Base-by-base conservation (phyloP, 1,140 invertebrate genomes). In the Zaprionus kolodkinae region DNA sequence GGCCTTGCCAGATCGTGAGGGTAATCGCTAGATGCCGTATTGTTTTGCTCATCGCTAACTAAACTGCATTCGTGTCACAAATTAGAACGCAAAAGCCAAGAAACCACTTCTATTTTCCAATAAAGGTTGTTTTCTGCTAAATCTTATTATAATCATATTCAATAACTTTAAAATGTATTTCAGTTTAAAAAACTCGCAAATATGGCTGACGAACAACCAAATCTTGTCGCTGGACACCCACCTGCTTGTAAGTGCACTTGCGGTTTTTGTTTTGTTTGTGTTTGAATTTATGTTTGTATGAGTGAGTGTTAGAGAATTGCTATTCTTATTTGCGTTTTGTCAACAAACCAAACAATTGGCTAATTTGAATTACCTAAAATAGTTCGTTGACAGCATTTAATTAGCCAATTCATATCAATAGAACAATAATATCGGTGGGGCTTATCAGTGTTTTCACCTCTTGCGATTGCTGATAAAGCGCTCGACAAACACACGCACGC, bases 221-320 rank as follows among this genome's bases (percentile, higher is more conserved):
- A 96, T 92, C 92, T 96, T 17, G 97, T 96, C 17, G 97, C 94
- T 72, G 96, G 96, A 59, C 97, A 97, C 94, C 96, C 96, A 78
- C 96, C 96, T 87, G 97, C 97, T 94, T 96, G 97, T 97, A 94
- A 93, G 91, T 87, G 63, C 64, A 73, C 15, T 65, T 60, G 45
- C 38, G 60, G 33, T 52, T 30, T 6, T 30, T 21, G 30, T 40
- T 17, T 12, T 62, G 33, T 12, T 38, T 57, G 15, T 27, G 9
- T n/a, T 11, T 61, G 25, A 74, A 40, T 40, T 48, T 17, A 12
- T 68, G 35, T 67, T 11, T 54, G 27, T 43, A 48, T 52, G 38
- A 43, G 48, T 27, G n/a, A n/a, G 57, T 66, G 56, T 45, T 45
- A 15, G 38, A 27, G 57, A 62, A 50, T 21, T 61, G 38, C 69